Evolutionary conservation across 2,113 vertebrate genomes (phyloP).

Genomic region (Phrynocephalus versicolor): DNA sequence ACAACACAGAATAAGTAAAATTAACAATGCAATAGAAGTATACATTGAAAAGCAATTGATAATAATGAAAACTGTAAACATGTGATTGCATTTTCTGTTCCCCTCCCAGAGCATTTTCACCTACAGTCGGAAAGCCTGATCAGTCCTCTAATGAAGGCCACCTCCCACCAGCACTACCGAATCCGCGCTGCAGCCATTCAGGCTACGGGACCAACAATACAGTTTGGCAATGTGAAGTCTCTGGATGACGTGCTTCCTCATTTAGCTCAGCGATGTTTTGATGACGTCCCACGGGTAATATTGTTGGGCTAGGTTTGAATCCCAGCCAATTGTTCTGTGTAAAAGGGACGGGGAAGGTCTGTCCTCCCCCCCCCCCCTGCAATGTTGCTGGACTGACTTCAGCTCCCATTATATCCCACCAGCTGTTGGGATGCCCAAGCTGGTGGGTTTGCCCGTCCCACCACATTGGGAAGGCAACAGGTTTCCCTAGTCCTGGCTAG

Average conservation of each 20-base stretch:
- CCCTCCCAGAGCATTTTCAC: constrained; percentile 87
- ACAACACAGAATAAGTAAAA: no score
- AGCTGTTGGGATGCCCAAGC: background rate
- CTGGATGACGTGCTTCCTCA: constrained; percentile 93
- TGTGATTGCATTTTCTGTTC: background rate
- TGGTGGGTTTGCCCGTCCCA: background rate
- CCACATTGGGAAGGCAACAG: no score
- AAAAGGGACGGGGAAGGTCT: background rate
- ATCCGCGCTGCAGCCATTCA: constrained; percentile 88
- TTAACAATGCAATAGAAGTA: no score
- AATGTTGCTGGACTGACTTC: background rate
- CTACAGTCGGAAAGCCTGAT: constrained; percentile 92
- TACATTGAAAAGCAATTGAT: no score
- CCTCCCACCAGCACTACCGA: constrained; percentile 91
- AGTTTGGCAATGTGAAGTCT: constrained; percentile 83
- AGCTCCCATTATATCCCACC: background rate
- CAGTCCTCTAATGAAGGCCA: constrained; percentile 88
- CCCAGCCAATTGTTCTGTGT: no score
- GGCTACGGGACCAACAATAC: constrained; percentile 87
- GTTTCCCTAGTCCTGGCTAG: no score
- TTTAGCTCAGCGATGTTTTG: constrained; percentile 93
- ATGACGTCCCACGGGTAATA: constrained; percentile 89
- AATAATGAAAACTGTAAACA: background rate
- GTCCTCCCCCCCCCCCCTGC: no score
- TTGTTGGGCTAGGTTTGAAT: background rate